Evolutionary conservation across 2,797 vertebrate genomes (phyloP).

Genomic region (Micrastur ruficollis): DNA sequence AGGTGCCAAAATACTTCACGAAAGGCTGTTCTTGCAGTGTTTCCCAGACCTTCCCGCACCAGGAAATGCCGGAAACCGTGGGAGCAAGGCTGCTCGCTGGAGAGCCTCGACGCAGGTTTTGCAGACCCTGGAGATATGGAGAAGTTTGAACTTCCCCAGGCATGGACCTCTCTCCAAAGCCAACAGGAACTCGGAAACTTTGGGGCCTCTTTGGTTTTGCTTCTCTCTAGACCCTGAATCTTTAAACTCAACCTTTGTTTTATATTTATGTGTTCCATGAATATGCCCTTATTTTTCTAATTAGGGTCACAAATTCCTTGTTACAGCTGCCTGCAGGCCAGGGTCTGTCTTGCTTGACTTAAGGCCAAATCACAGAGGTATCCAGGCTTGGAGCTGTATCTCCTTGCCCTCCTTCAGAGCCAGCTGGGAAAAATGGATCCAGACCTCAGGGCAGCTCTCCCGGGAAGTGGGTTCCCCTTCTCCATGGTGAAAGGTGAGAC

Average conservation of each 20-base stretch:
- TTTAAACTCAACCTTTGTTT: background rate
- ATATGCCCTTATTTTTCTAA: conserved; percentile 33
- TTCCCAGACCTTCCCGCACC: conserved; percentile 22
- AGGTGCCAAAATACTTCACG: conserved; percentile 25
- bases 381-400: background rate
- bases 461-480: background rate
- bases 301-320: background rate
- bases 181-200: conserved; percentile 43
- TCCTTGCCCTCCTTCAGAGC: background rate
- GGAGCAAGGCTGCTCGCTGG: background rate
- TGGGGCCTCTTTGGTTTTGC: conserved; percentile 18
- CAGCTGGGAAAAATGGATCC: background rate
- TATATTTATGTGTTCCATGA: background rate
- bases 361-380: background rate
- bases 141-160: conserved; percentile 18
- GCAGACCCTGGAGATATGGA: conserved; percentile 23
- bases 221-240: background rate
- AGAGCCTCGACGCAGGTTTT: background rate
- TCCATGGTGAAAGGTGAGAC: accelerated
- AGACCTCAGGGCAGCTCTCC: background rate
- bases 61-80: conserved; percentile 28
- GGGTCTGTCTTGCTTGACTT: conserved; percentile 28
- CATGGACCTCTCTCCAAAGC: conserved; percentile 3
- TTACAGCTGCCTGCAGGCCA: conserved; percentile 6
- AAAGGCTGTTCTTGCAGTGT: conserved; percentile 3